Percentiles rank a stretch among this genome's conserved stretches.
Conservation (phyloP, 2,888 invertebrate genomes). For the Drosophila kanekoi region DNA sequence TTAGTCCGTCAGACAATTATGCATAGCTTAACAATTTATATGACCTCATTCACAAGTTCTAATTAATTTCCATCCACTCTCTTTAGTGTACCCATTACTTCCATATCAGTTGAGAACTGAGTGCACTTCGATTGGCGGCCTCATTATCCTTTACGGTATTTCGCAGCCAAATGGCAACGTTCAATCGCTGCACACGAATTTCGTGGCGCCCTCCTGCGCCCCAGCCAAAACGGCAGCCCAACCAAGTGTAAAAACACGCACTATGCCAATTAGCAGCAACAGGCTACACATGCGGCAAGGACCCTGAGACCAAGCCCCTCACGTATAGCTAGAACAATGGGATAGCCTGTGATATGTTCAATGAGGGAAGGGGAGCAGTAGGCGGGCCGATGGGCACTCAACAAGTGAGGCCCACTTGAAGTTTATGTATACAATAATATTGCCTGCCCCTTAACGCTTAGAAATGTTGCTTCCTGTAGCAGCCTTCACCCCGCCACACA, state of each 20-base stretch:
- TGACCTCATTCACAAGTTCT: neutral
- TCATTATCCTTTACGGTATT: slow-evolving; percentile 33
- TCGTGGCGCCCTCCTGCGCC: neutral
- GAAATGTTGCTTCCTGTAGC: slow-evolving; percentile 11
- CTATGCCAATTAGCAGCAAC: slow-evolving; percentile 71
- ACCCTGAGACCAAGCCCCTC: slow-evolving; percentile 15
- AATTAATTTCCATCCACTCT: neutral
- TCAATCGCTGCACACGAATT: slow-evolving; percentile 41
- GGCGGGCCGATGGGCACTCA: slow-evolving; percentile 40
- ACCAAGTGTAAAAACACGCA: slow-evolving; percentile 70
- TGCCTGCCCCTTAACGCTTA: slow-evolving; percentile 29
- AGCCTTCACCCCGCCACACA: slow-evolving; percentile 22
- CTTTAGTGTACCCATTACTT: slow-evolving; percentile 22
- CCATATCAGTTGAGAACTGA: slow-evolving; percentile 30
- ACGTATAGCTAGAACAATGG: slow-evolving; percentile 32
- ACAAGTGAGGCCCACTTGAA: slow-evolving; percentile 66
- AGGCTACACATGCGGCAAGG: slow-evolving; percentile 45
- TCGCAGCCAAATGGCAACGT: slow-evolving; percentile 37
- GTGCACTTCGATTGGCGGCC: slow-evolving; percentile 19
- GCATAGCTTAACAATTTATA: too few species aligned
- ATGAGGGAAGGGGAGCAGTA: slow-evolving; percentile 5
- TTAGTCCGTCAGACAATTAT: too few species aligned
- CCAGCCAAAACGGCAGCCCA: slow-evolving; percentile 6
- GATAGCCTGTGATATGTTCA: slow-evolving; percentile 35
- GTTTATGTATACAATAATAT: slow-evolving; percentile 73